phyloP scores from a whole-genome alignment of 2,797 vertebrate genomes.

The Lutjanus argentimaculatus region DNA sequence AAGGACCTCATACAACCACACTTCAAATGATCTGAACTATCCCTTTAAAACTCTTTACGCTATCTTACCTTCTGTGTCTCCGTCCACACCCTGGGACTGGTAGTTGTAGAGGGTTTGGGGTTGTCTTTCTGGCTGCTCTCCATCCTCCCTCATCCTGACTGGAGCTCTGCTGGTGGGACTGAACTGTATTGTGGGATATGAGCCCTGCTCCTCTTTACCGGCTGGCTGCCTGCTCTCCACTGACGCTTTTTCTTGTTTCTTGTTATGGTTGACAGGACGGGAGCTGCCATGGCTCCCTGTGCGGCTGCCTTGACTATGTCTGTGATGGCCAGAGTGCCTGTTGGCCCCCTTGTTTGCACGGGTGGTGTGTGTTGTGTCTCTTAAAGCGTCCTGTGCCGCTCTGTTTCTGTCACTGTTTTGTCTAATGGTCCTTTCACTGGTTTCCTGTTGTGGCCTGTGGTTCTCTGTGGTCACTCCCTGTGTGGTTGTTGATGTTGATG shows the following conservation, averaged over 20 bases:
- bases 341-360: slow-evolving; percentile 33
- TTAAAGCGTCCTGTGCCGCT: slow-evolving; percentile 35
- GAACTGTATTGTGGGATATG: slow-evolving; percentile 78
- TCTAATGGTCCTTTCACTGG: slow-evolving; percentile 38
- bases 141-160: slow-evolving; percentile 74
- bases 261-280: slow-evolving; percentile 10
- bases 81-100: slow-evolving; percentile 72
- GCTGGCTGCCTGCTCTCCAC: slow-evolving; percentile 17
- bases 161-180: slow-evolving; percentile 81
- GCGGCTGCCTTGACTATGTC: slow-evolving; percentile 38
- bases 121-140: slow-evolving; percentile 74
- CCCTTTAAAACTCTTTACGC: not conserved
- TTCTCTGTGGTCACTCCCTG: slow-evolving; percentile 51
- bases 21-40: no score
- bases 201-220: slow-evolving; percentile 46
- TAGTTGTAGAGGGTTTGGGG: slow-evolving; percentile 76
- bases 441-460: slow-evolving; percentile 53
- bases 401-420: slow-evolving; percentile 50
- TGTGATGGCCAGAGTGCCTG: slow-evolving; percentile 47
- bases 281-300: slow-evolving; percentile 1
- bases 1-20: no score
- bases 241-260: slow-evolving; percentile 33
- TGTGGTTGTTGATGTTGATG: slow-evolving; percentile 44
- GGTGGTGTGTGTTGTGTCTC: slow-evolving; percentile 24
- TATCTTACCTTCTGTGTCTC: slow-evolving; percentile 77